These are phyloP conservation scores for Sclerodermus sp. DNA, from an alignment of 2,888 invertebrate species.

Conservation along the genomic window DNA sequence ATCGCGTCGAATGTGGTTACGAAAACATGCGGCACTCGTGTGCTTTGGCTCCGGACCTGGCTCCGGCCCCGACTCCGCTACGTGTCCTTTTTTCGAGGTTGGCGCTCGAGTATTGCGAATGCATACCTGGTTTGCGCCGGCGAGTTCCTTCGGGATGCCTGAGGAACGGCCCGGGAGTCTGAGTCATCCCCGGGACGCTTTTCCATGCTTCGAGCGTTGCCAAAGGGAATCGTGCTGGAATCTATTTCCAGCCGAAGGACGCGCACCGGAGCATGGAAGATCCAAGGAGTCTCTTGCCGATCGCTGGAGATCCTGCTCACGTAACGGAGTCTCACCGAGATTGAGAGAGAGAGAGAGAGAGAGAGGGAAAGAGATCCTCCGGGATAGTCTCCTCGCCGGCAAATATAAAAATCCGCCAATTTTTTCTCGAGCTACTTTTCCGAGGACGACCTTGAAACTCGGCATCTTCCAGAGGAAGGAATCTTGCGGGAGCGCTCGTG, in stretches of 20 bases:
- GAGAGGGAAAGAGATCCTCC: too few species aligned
- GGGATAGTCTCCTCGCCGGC: too few species aligned
- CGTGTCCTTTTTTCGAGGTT: not conserved
- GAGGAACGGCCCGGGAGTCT: not conserved
- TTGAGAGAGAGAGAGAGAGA: too few species aligned
- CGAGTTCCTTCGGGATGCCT: slow-evolving; percentile 7
- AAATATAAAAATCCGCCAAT: too few species aligned
- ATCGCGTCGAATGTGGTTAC: not conserved
- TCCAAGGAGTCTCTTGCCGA: too few species aligned
- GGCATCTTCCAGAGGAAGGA: too few species aligned
- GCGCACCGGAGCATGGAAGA: not conserved
- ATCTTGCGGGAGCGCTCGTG: too few species aligned
- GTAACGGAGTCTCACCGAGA: slow-evolving; percentile 3
- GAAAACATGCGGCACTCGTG: not conserved
- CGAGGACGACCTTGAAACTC: too few species aligned
- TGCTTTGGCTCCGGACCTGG: not conserved
- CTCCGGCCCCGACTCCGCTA: too few species aligned
- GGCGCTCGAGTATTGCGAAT: not conserved
- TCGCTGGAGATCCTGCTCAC: slow-evolving; percentile 1
- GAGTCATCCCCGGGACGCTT: not conserved
- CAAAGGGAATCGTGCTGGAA: slow-evolving; percentile 6
- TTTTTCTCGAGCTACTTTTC: too few species aligned
- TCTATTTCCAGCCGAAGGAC: slow-evolving; percentile 6
- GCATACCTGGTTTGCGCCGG: slow-evolving; percentile 7
- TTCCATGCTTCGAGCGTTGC: slow-evolving; percentile 4